phyloP scores from a whole-genome alignment of 2,113 vertebrate species.

The Muscicapa adusta region DNA sequence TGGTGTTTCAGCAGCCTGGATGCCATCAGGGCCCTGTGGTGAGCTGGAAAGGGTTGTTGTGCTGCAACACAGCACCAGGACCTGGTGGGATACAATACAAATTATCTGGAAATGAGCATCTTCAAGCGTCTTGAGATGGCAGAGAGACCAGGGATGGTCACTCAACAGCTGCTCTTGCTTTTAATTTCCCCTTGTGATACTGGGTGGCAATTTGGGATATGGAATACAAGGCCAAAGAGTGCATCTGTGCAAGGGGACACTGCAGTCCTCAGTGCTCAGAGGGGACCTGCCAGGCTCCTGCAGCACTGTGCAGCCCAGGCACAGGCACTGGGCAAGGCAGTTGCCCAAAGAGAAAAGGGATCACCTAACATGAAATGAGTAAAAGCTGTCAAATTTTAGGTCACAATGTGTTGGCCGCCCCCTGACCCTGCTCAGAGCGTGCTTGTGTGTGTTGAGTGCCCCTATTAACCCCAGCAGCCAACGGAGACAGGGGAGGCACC shows the following conservation, averaged over 20 bases:
- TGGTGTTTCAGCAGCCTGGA: neutral
- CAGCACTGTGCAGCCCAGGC: neutral
- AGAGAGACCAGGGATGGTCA: neutral
- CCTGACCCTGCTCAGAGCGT: conserved; percentile 4
- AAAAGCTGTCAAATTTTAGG: conserved; percentile 44
- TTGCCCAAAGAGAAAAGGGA: neutral
- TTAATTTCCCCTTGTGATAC: neutral
- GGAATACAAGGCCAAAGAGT: neutral
- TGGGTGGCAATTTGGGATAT: neutral
- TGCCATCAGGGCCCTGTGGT: neutral
- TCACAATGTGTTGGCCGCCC: conserved; percentile 45
- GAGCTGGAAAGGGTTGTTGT: neutral
- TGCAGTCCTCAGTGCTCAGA: neutral
- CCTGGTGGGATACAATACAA: neutral
- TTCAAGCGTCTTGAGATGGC: neutral
- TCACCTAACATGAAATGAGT: conserved; percentile 1
- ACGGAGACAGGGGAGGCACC: neutral
- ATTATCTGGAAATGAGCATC: neutral
- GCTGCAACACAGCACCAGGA: neutral
- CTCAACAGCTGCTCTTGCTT: neutral
- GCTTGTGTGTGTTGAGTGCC: conserved; percentile 39
- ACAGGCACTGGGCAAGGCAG: neutral
- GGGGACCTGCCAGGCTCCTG: neutral
- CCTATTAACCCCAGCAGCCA: conserved; percentile 48
- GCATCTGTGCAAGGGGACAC: neutral